Conservation (phyloP, 2,113 vertebrate genomes). For the Ceyx melanurus region DNA sequence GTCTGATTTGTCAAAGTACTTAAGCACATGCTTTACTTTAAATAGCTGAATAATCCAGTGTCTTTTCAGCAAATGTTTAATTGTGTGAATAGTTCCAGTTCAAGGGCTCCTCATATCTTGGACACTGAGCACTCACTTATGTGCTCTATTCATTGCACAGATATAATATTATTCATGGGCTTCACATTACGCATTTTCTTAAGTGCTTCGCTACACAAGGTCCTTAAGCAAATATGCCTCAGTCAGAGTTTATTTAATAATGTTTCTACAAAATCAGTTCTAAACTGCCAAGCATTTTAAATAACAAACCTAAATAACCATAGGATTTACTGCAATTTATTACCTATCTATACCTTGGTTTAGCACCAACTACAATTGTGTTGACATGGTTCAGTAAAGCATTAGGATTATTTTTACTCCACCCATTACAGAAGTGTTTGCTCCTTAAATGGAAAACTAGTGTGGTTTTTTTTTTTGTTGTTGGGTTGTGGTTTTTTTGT, state of each 20-base stretch:
- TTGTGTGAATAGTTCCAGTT: constrained; percentile 45
- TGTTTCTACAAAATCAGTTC: neutral
- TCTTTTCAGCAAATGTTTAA: constrained; percentile 45
- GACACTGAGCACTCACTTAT: neutral
- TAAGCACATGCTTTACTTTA: constrained; percentile 16
- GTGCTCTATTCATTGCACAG: neutral
- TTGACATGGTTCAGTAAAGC: neutral
- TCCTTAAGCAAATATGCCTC: constrained; percentile 41
- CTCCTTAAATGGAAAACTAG: neutral
- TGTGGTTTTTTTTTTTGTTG: too few species aligned
- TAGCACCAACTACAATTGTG: neutral
- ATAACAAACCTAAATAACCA: neutral
- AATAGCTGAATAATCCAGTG: constrained; percentile 51
- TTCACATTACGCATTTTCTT: neutral
- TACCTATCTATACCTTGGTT: neutral
- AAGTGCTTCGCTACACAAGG: constrained; percentile 40
- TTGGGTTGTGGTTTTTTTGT: too few species aligned
- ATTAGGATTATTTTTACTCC: neutral
- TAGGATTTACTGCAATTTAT: neutral
- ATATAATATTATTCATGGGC: neutral
- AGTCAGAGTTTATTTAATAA: constrained; percentile 28
- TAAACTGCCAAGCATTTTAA: neutral
- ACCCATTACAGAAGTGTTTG: neutral
- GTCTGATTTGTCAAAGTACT: constrained; percentile 41
- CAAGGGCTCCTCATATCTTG: neutral